A percentile compares a stretch with the other conserved stretches of the same genome.
Evolutionary conservation across 2,888 invertebrate species (phyloP).

Genomic region (Acheta domesticus): DNA sequence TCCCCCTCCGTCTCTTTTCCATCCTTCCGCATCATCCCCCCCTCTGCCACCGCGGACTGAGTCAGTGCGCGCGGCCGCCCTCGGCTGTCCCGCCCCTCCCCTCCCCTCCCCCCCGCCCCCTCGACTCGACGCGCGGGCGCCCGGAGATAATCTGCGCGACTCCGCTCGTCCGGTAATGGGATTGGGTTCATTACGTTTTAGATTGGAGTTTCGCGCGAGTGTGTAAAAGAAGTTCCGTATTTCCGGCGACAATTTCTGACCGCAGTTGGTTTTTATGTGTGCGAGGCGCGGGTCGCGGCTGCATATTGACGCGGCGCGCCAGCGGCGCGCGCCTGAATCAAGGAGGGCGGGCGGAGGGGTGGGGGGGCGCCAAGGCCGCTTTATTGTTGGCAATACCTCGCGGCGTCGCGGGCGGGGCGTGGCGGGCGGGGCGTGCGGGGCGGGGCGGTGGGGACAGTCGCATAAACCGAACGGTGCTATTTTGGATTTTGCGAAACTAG

Average conservation of each 20-base stretch:
- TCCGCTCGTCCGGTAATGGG: conserved; percentile 6
- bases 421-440: too few species aligned
- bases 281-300: not conserved
- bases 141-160: not conserved
- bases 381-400: too few species aligned
- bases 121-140: not conserved
- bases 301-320: not conserved
- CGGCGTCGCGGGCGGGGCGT: too few species aligned
- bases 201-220: not conserved
- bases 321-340: too few species aligned
- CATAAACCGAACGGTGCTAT: too few species aligned
- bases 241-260: conserved; percentile 8
- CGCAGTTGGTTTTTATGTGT: conserved; percentile 6
- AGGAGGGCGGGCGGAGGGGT: too few species aligned
- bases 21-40: too few species aligned
- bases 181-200: conserved; percentile 11
- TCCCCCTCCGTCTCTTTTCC: too few species aligned
- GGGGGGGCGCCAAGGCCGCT: too few species aligned
- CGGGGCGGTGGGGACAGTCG: too few species aligned
- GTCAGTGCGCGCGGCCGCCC: not conserved
- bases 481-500: too few species aligned
- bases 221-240: not conserved
- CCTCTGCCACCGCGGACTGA: too few species aligned
- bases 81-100: not conserved
- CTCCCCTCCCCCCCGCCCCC: not conserved